Conservation (phyloP, 2,113 vertebrate species). For the Otolemur garnettii region DNA sequence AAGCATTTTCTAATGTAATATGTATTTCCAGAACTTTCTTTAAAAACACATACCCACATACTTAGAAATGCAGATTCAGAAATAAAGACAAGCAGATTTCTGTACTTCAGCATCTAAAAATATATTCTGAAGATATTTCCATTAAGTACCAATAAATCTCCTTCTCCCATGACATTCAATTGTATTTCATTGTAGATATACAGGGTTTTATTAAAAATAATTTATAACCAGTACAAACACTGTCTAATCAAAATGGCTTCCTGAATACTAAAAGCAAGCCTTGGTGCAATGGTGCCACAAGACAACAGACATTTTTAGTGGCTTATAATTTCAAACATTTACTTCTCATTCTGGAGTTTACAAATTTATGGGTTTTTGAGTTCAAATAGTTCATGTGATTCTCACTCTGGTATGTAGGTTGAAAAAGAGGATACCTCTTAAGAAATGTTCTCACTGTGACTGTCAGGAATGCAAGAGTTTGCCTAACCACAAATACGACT, state of each 20-base stretch:
- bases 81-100: background rate
- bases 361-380: background rate
- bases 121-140: background rate
- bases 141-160: background rate
- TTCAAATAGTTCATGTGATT: background rate
- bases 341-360: background rate
- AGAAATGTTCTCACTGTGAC: background rate
- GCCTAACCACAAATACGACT: background rate
- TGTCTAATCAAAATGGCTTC: background rate
- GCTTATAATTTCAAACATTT: background rate
- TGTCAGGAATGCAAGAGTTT: background rate
- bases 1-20: background rate
- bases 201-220: background rate
- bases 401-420: background rate
- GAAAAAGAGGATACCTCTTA: background rate
- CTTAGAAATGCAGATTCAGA: background rate
- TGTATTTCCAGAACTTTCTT: background rate
- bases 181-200: background rate
- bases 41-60: background rate
- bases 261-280: background rate
- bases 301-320: background rate
- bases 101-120: conserved; percentile 6
- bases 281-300: background rate
- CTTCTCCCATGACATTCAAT: background rate
- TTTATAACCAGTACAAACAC: background rate